Evolutionary conservation across 2,888 invertebrate genomes (phyloP), one percentile per base, ranked within the genome.

Genomic region (Drosophila vallismaia): DNA sequence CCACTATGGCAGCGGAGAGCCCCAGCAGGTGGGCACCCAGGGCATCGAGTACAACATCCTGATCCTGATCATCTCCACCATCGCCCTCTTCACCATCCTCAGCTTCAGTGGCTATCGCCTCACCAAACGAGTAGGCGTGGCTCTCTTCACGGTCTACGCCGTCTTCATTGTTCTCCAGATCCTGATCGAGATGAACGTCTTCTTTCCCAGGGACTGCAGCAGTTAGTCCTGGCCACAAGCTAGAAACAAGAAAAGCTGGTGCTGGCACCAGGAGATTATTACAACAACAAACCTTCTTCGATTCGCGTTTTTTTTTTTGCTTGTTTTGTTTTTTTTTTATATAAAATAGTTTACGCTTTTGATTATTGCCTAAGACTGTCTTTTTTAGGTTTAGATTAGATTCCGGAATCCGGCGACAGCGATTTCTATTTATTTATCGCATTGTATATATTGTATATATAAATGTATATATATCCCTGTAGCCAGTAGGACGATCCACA

Each of bases 31-130:
- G 67, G 94, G 95, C 82, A 97, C 97, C 0, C 93, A 94, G 1
- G 96, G 97, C 0, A 94, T 98, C 40, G 95, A 95, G 79, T 97
- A 96, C 90, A 96, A 96, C 4, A 95, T 97, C 8, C 92, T 96
- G 45, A 95, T 96, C 1, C 93, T 98, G 0, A 92, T 98, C 19
- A 89, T 95, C 0, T 97, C 96, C 4, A 95, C 97, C 0, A 75
- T 93, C 1, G 93, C 94, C 4, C 93, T 98, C 5, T 96, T 95
- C 91, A 59, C 94, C 0, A 93, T 94, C 0, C 92, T 97, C 1
- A 93, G 93, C 24, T 85, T 94, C n/a, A 95, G 94, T 74, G 94
- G 94, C 70, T 97, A 96, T 89, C 92, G 93, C 6, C 91, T 98
- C 31, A 94, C 95, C 74, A 95, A 94, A 88, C 92, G 92, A 51